Evolutionary conservation across 64 coral and sea anemone species (phyloP).

Genomic region (Stichodactyla helianthus): DNA sequence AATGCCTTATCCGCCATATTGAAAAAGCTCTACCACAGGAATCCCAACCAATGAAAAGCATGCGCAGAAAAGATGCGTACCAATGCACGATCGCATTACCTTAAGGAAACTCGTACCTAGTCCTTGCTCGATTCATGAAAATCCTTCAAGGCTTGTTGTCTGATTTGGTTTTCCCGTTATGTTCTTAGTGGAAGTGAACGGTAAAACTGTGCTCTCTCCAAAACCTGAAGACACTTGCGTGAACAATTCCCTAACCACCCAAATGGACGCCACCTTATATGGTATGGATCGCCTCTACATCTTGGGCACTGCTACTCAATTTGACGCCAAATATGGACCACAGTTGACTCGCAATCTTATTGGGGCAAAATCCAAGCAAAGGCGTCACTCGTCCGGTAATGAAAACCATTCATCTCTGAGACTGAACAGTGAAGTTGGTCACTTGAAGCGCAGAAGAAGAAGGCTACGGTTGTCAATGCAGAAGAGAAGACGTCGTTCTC

Average conservation of each 20-base stretch:
- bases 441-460: neutral
- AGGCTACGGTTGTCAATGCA: neutral
- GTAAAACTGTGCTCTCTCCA: neutral
- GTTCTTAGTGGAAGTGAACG: neutral
- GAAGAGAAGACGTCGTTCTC: neutral
- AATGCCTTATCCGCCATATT: too few species aligned
- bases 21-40: too few species aligned
- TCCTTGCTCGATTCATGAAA: too few species aligned
- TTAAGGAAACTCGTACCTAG: too few species aligned
- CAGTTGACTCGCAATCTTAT: neutral
- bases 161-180: too few species aligned
- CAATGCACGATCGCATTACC: too few species aligned
- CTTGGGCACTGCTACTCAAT: neutral
- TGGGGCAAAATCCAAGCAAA: neutral
- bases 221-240: neutral
- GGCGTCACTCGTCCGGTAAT: neutral
- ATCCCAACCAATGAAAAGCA: too few species aligned
- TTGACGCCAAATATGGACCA: neutral
- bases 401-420: neutral
- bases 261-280: neutral
- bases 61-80: too few species aligned
- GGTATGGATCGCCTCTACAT: neutral
- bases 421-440: neutral
- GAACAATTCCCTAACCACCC: neutral
- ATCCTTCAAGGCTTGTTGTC: too few species aligned